These are phyloP conservation scores for Toxotes lorentzi DNA, from an alignment of 2,797 vertebrate species.

Conservation along the genomic window DNA sequence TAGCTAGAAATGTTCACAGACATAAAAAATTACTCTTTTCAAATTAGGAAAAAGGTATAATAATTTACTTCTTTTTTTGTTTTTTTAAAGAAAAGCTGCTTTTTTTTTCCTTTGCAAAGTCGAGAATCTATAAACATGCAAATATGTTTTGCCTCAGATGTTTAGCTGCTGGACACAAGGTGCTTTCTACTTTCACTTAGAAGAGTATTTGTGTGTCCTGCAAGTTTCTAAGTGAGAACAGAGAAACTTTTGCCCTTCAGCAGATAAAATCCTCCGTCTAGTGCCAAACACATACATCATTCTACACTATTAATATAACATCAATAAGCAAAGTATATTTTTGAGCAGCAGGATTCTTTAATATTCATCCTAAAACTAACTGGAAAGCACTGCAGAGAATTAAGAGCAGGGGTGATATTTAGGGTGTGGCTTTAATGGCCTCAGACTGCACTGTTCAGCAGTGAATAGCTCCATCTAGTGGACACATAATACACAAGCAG, in stretches of 20 bases:
- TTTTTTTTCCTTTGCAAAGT: not conserved
- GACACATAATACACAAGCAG: too few species aligned
- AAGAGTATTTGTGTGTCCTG: not conserved
- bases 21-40: too few species aligned
- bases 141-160: not conserved
- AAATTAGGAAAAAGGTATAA: too few species aligned
- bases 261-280: not conserved
- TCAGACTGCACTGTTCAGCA: not conserved
- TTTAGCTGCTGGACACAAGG: not conserved
- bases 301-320: not conserved
- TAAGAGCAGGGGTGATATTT: not conserved
- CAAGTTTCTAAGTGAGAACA: not conserved
- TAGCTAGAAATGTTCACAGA: too few species aligned
- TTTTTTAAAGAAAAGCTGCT: too few species aligned
- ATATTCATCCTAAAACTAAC: not conserved
- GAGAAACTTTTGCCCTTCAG: not conserved
- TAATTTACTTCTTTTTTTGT: too few species aligned
- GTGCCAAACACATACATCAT: not conserved
- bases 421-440: not conserved
- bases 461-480: slow-evolving; percentile 57
- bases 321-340: not conserved
- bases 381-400: not conserved
- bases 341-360: not conserved
- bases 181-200: not conserved
- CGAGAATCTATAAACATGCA: not conserved